Conservation (phyloP, 2,888 invertebrate genomes). For the Cyrtodaria siliqua region DNA sequence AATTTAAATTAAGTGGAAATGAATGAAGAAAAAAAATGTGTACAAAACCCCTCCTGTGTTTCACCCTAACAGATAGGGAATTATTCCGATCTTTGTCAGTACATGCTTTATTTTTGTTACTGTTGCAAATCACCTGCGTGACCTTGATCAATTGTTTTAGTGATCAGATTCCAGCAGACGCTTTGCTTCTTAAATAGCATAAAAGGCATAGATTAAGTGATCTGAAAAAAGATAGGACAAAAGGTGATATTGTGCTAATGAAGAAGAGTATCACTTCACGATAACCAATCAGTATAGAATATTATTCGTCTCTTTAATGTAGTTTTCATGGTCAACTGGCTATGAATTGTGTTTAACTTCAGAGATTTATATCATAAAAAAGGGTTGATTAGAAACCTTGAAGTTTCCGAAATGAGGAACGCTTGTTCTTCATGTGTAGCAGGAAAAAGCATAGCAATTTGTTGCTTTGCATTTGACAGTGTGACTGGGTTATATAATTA, state of each 20-base stretch:
- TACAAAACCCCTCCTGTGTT: conserved; percentile 14
- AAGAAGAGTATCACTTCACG: no score
- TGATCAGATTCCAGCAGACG: conserved; percentile 2
- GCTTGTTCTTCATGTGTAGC: no score
- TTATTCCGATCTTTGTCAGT: conserved; percentile 15
- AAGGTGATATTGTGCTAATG: no score
- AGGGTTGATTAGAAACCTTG: no score
- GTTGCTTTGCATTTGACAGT: no score
- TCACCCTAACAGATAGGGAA: background rate
- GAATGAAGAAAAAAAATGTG: conserved; percentile 15
- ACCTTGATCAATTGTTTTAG: conserved; percentile 28
- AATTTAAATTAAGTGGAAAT: conserved; percentile 27
- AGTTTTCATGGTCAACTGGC: conserved; percentile 32
- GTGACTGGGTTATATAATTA: no score
- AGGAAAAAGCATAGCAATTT: no score
- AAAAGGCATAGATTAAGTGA: background rate
- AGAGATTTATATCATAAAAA: no score
- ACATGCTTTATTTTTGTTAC: conserved; percentile 16
- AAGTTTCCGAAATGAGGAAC: no score
- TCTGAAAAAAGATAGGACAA: no score
- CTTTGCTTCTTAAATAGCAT: background rate
- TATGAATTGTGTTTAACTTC: conserved; percentile 23
- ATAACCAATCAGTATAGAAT: conserved; percentile 25
- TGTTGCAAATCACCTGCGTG: conserved; percentile 25
- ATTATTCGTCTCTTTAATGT: conserved; percentile 27